Percentiles rank a stretch among this genome's conserved stretches.
These are phyloP conservation scores for Lithophane ornitopus DNA, from an alignment of 2,888 invertebrate genomes.

Conservation along the genomic window DNA sequence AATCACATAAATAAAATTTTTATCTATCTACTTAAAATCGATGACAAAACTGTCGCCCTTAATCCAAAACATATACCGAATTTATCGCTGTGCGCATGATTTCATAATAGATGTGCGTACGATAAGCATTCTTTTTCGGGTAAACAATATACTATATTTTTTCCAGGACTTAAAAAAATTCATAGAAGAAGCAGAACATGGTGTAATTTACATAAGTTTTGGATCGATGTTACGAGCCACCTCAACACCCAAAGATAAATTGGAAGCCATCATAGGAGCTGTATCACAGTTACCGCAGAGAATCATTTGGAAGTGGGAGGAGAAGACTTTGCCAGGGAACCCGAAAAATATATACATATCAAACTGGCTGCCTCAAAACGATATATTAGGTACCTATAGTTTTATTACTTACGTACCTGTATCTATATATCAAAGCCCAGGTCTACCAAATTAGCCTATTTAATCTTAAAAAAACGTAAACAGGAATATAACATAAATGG, in stretches of 20 bases:
- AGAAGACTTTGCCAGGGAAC: conserved; percentile 89
- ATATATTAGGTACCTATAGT: conserved; percentile 92
- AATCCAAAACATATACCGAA: too few relatives aligned
- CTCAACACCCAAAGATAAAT: conserved; percentile 90
- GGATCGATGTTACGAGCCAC: conserved; percentile 93
- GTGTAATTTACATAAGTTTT: conserved; percentile 94
- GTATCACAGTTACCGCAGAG: conserved; percentile 92
- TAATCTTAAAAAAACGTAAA: not conserved
- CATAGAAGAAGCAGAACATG: conserved; percentile 92
- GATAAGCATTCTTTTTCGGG: not conserved
- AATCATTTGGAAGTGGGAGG: conserved; percentile 95
- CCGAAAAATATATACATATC: conserved; percentile 91
- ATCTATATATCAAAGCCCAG: not conserved
- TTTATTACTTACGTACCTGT: not conserved
- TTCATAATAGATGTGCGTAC: not conserved
- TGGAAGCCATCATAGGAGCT: conserved; percentile 91
- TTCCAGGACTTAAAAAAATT: conserved; percentile 91
- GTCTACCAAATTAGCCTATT: not conserved
- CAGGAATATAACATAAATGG: too few relatives aligned
- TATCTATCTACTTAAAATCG: not conserved
- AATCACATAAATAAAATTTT: too few relatives aligned
- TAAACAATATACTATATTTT: not conserved
- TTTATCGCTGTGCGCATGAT: not conserved
- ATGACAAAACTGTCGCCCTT: not conserved
- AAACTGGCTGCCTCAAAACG: conserved; percentile 93